These are phyloP conservation scores for Endomychus coccineus DNA, from an alignment of 2,888 invertebrate species.

Conservation along the genomic window DNA sequence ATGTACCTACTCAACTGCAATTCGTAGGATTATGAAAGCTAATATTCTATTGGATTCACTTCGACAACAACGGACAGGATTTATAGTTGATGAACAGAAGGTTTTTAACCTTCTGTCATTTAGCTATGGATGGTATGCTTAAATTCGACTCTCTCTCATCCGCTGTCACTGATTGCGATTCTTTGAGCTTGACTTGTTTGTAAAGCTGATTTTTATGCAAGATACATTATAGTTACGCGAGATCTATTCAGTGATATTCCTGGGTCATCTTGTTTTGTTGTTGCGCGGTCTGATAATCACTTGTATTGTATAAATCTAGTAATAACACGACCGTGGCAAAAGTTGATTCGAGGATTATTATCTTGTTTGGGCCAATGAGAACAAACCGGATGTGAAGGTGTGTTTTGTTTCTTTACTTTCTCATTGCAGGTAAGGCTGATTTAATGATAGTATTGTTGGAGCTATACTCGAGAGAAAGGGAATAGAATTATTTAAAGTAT, in stretches of 20 bases:
- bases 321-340: constrained; percentile 13
- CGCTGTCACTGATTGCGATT: constrained; percentile 3
- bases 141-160: constrained; percentile 20
- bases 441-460: too few species aligned
- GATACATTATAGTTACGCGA: background rate
- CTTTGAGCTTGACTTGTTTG: constrained; percentile 7
- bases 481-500: too few species aligned
- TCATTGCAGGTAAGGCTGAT: too few species aligned
- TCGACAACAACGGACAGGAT: constrained; percentile 30
- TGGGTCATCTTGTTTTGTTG: constrained; percentile 6
- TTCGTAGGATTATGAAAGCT: too few species aligned
- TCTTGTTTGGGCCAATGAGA: constrained; percentile 31
- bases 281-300: constrained; percentile 8
- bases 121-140: constrained; percentile 20
- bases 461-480: too few species aligned
- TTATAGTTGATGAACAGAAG: constrained; percentile 34
- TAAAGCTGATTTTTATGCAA: constrained; percentile 7
- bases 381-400: constrained; percentile 32
- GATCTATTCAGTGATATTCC: background rate
- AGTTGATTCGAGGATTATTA: constrained; percentile 32
- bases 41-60: too few species aligned
- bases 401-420: constrained; percentile 19
- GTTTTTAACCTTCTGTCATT: constrained; percentile 31
- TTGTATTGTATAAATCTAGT: constrained; percentile 5
- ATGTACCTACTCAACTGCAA: too few species aligned